These are phyloP conservation scores for Poecilia picta DNA, from an alignment of 2,797 vertebrate genomes.

Conservation along the genomic window DNA sequence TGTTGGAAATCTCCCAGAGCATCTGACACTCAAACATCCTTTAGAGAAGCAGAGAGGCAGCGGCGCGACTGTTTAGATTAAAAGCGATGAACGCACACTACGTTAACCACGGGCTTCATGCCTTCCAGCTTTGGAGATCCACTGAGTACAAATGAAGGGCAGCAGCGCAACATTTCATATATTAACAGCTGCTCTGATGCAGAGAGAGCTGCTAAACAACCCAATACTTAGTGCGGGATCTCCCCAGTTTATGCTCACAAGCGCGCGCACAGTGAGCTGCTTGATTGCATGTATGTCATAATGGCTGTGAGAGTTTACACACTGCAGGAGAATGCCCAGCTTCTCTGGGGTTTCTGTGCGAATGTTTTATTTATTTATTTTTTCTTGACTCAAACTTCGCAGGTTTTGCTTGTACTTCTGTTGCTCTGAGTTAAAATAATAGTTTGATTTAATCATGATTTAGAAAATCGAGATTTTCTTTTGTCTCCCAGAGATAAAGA, in stretches of 20 bases:
- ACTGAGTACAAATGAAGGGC: slow-evolving; percentile 9
- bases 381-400: neutral
- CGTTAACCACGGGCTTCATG: slow-evolving; percentile 14
- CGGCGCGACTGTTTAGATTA: slow-evolving; percentile 19
- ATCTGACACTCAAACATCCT: slow-evolving; percentile 15
- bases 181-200: slow-evolving; percentile 22
- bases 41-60: neutral
- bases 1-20: neutral
- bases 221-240: slow-evolving; percentile 13
- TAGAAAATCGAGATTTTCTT: no score
- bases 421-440: neutral
- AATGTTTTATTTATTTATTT: neutral
- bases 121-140: slow-evolving; percentile 9
- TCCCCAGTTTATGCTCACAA: slow-evolving; percentile 14
- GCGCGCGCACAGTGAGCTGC: slow-evolving; percentile 24
- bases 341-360: slow-evolving; percentile 40
- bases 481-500: no score
- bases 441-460: neutral
- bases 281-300: slow-evolving; percentile 39
- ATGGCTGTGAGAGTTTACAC: slow-evolving; percentile 44
- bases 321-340: slow-evolving; percentile 45
- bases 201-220: slow-evolving; percentile 23
- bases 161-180: neutral
- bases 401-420: neutral
- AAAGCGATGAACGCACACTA: slow-evolving; percentile 31